phyloP scores from a whole-genome alignment of 2,797 vertebrate species.

The Tapirus indicus region DNA sequence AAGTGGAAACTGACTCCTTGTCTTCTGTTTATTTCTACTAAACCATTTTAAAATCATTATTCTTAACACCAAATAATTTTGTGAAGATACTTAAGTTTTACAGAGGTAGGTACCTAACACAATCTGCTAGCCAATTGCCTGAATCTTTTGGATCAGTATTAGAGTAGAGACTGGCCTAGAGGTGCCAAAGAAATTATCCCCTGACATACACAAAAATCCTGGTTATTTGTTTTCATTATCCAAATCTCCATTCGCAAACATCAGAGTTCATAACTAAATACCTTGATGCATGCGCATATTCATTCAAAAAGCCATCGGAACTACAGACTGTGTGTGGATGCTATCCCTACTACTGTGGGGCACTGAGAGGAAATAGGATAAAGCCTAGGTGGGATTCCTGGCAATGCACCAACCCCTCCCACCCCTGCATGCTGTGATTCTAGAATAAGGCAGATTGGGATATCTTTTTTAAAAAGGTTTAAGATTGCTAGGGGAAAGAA shows the following conservation, averaged over 20 bases:
- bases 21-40: neutral
- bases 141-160: constrained; percentile 14
- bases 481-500: neutral
- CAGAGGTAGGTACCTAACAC: neutral
- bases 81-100: neutral
- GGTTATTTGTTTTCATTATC: neutral
- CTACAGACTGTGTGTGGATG: neutral
- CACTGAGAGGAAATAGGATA: neutral
- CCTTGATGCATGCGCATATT: neutral
- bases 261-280: neutral
- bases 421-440: neutral
- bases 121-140: neutral
- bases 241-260: neutral
- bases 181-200: neutral
- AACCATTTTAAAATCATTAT: neutral
- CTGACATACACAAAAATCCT: neutral
- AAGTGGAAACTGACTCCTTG: neutral
- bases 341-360: neutral
- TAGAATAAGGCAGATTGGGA: neutral
- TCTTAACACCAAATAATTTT: constrained; percentile 24
- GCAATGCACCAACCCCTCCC: neutral
- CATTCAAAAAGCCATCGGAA: neutral
- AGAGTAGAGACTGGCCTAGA: neutral
- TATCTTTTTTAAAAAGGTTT: neutral
- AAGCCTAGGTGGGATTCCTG: neutral